Evolutionary conservation across 92 coral and sea anemone species (phyloP).

Genomic region (Paramuricea clavata): DNA sequence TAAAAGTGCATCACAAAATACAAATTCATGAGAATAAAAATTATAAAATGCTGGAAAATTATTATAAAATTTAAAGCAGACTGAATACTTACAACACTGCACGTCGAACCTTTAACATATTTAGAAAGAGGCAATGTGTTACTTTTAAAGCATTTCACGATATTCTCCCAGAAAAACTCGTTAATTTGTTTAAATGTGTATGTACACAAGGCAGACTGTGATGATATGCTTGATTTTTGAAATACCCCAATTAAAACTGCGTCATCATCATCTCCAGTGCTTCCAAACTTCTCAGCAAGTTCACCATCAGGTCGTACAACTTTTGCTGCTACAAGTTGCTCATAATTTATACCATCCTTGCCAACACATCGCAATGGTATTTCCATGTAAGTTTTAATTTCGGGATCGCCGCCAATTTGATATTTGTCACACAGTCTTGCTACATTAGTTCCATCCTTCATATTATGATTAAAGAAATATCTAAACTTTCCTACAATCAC

Average conservation of each 20-base stretch:
- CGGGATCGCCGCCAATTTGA: background rate
- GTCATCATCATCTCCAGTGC: conserved; percentile 4
- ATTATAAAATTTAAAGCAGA: no score
- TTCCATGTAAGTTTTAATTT: background rate
- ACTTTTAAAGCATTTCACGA: background rate
- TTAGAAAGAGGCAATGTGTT: background rate
- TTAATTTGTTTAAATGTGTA: conserved; percentile 36
- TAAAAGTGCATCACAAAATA: no score
- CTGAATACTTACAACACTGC: background rate
- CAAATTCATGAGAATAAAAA: no score
- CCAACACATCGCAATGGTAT: conserved; percentile 24
- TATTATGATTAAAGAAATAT: conserved; percentile 14
- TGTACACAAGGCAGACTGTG: conserved; percentile 11
- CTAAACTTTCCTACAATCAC: conserved; percentile 27
- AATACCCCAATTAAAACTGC: no score
- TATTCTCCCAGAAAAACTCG: conserved; percentile 1
- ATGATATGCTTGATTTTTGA: background rate
- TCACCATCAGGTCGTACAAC: conserved; percentile 21
- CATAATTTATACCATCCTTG: conserved; percentile 1
- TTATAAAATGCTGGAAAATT: background rate
- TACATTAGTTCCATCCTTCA: conserved; percentile 1
- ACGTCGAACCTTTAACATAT: background rate
- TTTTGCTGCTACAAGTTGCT: conserved; percentile 20
- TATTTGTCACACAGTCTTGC: conserved; percentile 12
- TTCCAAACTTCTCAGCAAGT: conserved; percentile 34